Conservation (phyloP, 2,113 vertebrate species). For the Rhynchopsitta pachyrhyncha region DNA sequence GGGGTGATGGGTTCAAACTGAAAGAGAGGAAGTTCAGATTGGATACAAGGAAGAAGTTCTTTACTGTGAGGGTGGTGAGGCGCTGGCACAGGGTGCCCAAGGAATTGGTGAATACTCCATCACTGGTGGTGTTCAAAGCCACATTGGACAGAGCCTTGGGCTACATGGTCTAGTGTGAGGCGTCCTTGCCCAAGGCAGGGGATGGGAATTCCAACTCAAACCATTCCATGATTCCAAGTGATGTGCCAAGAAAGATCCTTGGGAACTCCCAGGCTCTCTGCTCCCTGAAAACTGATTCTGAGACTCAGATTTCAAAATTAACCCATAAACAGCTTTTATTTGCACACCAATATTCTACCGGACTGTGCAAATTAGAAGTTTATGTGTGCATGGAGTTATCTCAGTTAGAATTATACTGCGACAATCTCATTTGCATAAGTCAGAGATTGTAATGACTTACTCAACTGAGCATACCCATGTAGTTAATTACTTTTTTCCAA, state of each 20-base stretch:
- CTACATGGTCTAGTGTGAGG: background rate
- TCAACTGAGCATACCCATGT: constrained; percentile 73
- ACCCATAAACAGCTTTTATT: constrained; percentile 16
- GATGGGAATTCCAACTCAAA: background rate
- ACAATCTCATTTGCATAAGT: constrained; percentile 69
- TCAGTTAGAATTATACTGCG: constrained; percentile 36
- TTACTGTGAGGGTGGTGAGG: background rate
- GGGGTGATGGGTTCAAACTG: background rate
- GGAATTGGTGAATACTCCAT: background rate
- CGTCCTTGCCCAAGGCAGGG: background rate
- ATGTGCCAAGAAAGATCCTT: background rate
- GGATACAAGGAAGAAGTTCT: background rate
- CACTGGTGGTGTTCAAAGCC: background rate
- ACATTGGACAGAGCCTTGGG: background rate
- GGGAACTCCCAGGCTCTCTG: background rate
- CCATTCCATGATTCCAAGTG: background rate
- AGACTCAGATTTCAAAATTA: background rate
- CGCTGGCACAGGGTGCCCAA: background rate
- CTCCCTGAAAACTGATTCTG: background rate
- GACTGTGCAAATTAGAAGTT: constrained; percentile 18
- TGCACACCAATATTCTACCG: background rate
- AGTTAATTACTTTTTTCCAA: constrained; percentile 76
- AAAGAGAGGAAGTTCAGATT: background rate
- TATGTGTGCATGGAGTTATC: constrained; percentile 6
- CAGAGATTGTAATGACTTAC: constrained; percentile 73